Evolutionary conservation across 2,888 invertebrate genomes (phyloP).

Genomic region (Epistrophe grossulariae): DNA sequence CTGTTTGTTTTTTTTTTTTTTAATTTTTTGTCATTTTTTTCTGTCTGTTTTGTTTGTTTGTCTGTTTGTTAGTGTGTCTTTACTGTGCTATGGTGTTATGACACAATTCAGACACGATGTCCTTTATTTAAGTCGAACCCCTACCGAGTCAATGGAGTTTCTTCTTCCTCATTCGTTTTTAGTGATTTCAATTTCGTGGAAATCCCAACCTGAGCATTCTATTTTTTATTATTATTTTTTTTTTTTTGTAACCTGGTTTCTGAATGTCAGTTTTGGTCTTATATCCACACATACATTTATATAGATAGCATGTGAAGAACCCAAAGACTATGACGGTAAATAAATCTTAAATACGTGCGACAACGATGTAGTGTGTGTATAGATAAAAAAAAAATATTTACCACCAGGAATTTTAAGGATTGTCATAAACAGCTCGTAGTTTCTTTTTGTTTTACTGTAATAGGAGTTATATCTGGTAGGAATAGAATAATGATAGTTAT

Average conservation of each 20-base stretch:
- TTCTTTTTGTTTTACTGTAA: not conserved
- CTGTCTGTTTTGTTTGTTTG: constrained; percentile 5
- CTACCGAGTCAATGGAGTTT: constrained; percentile 46
- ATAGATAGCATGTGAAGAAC: constrained; percentile 36
- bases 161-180: constrained; percentile 69
- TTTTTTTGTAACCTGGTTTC: constrained; percentile 62
- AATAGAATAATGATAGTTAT: constrained; percentile 24
- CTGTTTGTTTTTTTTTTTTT: constrained; percentile 39
- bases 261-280: constrained; percentile 47
- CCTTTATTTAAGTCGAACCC: constrained; percentile 75
- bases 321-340: constrained; percentile 45
- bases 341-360: constrained; percentile 57
- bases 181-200: constrained; percentile 75
- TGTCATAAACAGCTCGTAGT: constrained; percentile 63
- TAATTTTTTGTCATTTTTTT: constrained; percentile 10
- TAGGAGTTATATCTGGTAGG: not conserved
- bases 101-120: constrained; percentile 79
- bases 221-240: constrained; percentile 36
- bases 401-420: constrained; percentile 72
- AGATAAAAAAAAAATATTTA: constrained; percentile 37
- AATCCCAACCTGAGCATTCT: constrained; percentile 64
- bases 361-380: constrained; percentile 32
- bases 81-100: constrained; percentile 77
- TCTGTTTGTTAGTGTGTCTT: constrained; percentile 34
- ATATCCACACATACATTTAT: not conserved